Evolutionary conservation across 2,888 invertebrate species (phyloP), one percentile per base, ranked within the genome.

Genomic region (Petrolisthes cinctipes): DNA sequence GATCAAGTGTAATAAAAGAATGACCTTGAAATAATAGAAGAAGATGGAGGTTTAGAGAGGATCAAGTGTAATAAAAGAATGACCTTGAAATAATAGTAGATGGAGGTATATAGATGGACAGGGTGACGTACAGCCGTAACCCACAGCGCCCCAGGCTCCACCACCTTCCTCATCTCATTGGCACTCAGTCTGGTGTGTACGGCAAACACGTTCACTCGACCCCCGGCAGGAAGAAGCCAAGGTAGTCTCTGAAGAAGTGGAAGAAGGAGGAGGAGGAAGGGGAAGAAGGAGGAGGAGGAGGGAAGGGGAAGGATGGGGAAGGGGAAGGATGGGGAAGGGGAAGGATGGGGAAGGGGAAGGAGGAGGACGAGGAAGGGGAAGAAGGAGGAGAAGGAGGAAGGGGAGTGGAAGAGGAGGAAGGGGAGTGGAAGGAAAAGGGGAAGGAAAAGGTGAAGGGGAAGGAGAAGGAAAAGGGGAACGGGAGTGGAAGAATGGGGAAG

Each of bases 171-270:
- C 71, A 71, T 71, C 20, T 71, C 71, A 0, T 1, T 71, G n/a
- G n/a, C 1, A 6, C 1, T 20, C 71, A 71, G 71, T n/a, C 71
- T 71, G 6, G 71, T n/a, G 71, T 71, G 71, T 0, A 71, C 71
- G 6, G 71, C 71, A 71, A 71, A 71, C 71, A 71, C n/a, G n/a
- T 71, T n/a, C 6, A 71, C 71, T 11, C 71, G 71, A 71, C 71
- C 71, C 6, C 71, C n/a, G 4, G 71, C n/a, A n/a, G 71, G 4
- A 6, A 4, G 71, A 6, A 71, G n/a, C 71, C 71, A 71, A 6
- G 14, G 6, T n/a, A 6, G 4, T 0, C 20, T 11, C 71, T 71
- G 71, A 17, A 17, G 61, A 61, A 61, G 61, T 61, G 61, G 14
- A 61, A 61, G 7, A 61, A 61, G 61, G 61, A 61, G 61, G 14